phyloP scores from a whole-genome alignment of 2,888 invertebrate species.

The Eupithecia exiguata region DNA sequence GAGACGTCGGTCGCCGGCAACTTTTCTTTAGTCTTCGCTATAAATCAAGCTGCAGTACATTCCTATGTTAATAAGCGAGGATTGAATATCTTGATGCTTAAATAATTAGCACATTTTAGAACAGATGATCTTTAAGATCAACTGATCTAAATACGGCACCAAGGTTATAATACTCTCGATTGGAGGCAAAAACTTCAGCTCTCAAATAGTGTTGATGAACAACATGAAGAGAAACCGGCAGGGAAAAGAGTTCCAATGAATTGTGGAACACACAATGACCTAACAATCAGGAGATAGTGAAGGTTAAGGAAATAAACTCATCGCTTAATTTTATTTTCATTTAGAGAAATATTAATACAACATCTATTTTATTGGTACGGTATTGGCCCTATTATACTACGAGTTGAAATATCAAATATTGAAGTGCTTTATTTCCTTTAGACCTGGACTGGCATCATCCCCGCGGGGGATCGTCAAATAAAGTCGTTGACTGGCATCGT shows the following conservation, averaged over 20 bases:
- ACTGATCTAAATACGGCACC: slow-evolving; percentile 8
- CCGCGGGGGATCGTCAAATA: too few relatives aligned
- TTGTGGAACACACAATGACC: neutral
- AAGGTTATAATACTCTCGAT: slow-evolving; percentile 6
- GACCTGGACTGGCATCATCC: too few relatives aligned
- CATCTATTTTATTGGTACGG: neutral
- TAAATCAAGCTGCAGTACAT: slow-evolving; percentile 27
- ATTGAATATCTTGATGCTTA: slow-evolving; percentile 11
- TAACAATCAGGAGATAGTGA: neutral
- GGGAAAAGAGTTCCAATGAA: neutral
- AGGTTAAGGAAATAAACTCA: neutral
- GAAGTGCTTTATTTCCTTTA: too few relatives aligned
- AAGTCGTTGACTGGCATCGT: too few relatives aligned
- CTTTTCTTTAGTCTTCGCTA: slow-evolving; percentile 40
- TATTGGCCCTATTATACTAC: neutral
- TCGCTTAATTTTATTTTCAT: neutral
- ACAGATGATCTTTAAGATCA: slow-evolving; percentile 11
- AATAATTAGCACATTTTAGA: slow-evolving; percentile 11
- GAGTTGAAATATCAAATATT: too few relatives aligned
- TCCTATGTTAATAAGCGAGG: slow-evolving; percentile 24
- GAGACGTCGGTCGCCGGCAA: slow-evolving; percentile 40
- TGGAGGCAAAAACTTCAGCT: neutral
- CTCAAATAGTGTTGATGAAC: neutral
- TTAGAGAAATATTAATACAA: neutral
- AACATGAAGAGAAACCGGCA: neutral